Conservation (phyloP, 2,113 vertebrate genomes). For the Vanacampus margaritifer region DNA sequence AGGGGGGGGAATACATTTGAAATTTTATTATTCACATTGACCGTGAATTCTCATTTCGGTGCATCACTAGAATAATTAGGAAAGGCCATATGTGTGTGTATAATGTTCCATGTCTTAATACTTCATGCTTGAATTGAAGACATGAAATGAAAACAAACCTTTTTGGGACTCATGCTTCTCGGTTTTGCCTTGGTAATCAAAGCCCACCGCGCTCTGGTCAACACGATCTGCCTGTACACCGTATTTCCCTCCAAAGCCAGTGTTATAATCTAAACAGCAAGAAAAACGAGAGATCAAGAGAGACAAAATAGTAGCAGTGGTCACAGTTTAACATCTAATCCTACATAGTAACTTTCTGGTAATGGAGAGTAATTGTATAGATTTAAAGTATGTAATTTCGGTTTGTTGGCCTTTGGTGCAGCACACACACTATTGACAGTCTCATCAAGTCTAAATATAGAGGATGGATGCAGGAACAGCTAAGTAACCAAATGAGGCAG, state of each 20-base stretch:
- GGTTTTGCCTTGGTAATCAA: constrained; percentile 91
- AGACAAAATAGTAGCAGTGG: constrained; percentile 14
- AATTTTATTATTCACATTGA: too few relatives aligned
- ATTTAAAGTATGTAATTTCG: not conserved
- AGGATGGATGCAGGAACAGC: not conserved
- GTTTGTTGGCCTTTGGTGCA: not conserved
- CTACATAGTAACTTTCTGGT: not conserved
- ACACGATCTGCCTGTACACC: constrained; percentile 79
- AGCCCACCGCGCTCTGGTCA: constrained; percentile 89
- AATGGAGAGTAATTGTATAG: not conserved
- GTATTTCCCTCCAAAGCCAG: constrained; percentile 74
- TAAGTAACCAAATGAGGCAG: not conserved
- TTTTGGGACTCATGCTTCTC: constrained; percentile 96
- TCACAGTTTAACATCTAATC: not conserved
- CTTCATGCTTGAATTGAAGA: not conserved
- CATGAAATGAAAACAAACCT: constrained; percentile 67
- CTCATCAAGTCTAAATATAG: not conserved
- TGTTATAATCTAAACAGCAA: constrained; percentile 71
- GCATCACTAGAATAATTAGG: too few relatives aligned
- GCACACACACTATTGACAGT: not conserved
- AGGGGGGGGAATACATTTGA: too few relatives aligned
- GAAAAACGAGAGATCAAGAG: not conserved
- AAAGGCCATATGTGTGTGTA: not conserved
- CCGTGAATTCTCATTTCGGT: too few relatives aligned
- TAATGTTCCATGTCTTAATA: not conserved